These are phyloP conservation scores for Tetheella fluctuosa DNA, from an alignment of 2,888 invertebrate species.

Conservation along the genomic window DNA sequence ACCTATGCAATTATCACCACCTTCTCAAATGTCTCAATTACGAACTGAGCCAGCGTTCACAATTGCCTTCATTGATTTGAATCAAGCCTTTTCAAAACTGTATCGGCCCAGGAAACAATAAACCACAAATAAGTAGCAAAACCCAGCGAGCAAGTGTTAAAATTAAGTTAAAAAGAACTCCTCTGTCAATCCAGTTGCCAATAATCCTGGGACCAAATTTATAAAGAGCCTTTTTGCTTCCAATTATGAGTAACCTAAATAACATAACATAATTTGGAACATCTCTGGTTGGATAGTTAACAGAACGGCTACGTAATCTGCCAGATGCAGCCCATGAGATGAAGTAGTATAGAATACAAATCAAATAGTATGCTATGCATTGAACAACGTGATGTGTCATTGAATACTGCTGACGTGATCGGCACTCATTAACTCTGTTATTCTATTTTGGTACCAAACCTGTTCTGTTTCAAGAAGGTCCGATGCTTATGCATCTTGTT, in stretches of 20 bases:
- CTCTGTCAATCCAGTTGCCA: not conserved
- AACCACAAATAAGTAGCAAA: not conserved
- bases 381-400: conserved; percentile 31
- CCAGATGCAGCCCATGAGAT: not conserved
- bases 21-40: not conserved
- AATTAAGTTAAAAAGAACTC: too few relatives aligned
- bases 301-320: not conserved
- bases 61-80: too few relatives aligned
- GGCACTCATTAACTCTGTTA: conserved; percentile 33
- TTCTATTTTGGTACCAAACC: conserved; percentile 8
- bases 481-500: not conserved
- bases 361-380: conserved; percentile 24
- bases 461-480: conserved; percentile 7
- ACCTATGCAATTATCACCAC: not conserved
- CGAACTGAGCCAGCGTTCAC: too few relatives aligned
- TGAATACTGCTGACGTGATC: conserved; percentile 30
- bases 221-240: not conserved
- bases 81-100: too few relatives aligned
- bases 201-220: not conserved
- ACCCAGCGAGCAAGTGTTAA: too few relatives aligned
- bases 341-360: conserved; percentile 31
- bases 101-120: not conserved
- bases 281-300: not conserved
- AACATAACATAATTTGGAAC: not conserved
- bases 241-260: not conserved